Evolutionary conservation across 2,888 invertebrate genomes (phyloP).

Genomic region (Tridacna crocea): DNA sequence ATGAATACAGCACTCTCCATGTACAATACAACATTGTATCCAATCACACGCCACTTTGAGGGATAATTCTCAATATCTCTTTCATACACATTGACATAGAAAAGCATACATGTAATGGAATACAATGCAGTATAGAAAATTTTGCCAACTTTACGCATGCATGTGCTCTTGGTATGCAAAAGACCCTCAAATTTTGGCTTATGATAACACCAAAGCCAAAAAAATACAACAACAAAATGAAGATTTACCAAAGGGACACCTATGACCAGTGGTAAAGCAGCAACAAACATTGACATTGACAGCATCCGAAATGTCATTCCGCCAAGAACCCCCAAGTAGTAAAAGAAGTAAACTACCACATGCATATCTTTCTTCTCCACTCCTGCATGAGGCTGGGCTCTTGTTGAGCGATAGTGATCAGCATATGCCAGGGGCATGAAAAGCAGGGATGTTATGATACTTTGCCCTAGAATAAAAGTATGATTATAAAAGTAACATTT

Average conservation of each 20-base stretch:
- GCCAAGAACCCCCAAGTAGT: constrained; percentile 6
- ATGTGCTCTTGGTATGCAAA: background rate
- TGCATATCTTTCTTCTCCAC: background rate
- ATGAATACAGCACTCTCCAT: constrained; percentile 14
- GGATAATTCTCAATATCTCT: background rate
- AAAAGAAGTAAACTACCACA: background rate
- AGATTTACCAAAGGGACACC: constrained; percentile 6
- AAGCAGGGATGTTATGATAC: constrained; percentile 7
- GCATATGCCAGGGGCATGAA: constrained; percentile 20
- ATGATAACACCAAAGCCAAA: constrained; percentile 13
- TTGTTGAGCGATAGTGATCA: constrained; percentile 7
- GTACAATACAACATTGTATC: constrained; percentile 15
- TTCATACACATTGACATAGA: constrained; percentile 19
- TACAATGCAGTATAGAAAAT: background rate
- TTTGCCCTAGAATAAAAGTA: background rate
- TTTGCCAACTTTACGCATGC: background rate
- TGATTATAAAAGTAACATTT: too few species aligned
- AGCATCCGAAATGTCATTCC: constrained; percentile 16
- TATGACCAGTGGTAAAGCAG: background rate
- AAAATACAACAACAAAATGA: background rate
- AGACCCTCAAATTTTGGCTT: background rate
- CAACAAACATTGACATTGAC: constrained; percentile 11
- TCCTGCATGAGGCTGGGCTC: background rate
- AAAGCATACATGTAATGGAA: constrained; percentile 4
- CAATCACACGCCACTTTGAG: background rate